Percentiles rank a stretch among this genome's conserved stretches.
Conservation (phyloP, 1,140 invertebrate species). For the Lepeophtheirus salmonis region DNA sequence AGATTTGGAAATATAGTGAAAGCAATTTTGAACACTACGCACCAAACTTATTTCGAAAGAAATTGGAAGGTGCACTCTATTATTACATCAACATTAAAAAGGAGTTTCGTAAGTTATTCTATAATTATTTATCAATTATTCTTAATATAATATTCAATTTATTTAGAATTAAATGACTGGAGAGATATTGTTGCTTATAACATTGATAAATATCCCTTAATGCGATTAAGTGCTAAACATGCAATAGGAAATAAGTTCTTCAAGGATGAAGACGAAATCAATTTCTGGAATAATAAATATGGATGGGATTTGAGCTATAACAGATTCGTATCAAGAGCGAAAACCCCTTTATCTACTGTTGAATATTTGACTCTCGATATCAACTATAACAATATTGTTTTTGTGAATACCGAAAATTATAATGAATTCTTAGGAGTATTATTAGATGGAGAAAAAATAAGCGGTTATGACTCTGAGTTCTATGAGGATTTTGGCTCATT, state of each 20-base stretch:
- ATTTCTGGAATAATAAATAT: neutral
- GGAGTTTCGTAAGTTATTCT: neutral
- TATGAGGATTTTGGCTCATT: neutral
- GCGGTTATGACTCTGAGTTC: neutral
- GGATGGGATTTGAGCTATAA: neutral
- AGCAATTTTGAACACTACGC: neutral
- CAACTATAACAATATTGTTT: neutral
- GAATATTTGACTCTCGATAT: neutral
- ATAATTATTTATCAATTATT: neutral
- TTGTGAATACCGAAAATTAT: neutral
- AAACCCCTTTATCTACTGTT: neutral
- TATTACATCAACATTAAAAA: neutral
- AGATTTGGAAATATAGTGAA: neutral
- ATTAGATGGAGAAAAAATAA: neutral
- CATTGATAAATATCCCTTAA: neutral
- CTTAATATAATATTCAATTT: neutral
- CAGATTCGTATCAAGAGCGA: neutral
- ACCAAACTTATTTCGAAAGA: neutral
- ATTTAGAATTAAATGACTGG: neutral
- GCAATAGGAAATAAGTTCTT: neutral
- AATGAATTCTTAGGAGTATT: neutral
- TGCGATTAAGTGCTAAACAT: neutral
- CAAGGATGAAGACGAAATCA: neutral
- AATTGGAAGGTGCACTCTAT: neutral
- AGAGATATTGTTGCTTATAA: neutral